Percentiles rank a stretch among this genome's conserved stretches.
These are phyloP conservation scores for Neodontobutis hainanensis DNA, from an alignment of 2,113 vertebrate species.

Conservation along the genomic window DNA sequence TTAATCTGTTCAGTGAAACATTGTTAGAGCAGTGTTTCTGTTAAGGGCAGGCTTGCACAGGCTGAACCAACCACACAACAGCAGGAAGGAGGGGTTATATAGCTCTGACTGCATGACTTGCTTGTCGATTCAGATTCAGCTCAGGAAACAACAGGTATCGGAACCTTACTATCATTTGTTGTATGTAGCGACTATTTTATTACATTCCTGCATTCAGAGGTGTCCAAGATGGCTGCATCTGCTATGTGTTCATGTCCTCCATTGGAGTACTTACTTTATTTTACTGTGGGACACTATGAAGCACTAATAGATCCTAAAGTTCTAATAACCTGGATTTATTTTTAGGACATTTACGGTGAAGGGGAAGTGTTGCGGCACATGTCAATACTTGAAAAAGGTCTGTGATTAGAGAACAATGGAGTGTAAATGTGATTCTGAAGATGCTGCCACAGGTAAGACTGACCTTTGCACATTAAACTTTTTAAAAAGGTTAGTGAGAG, in stretches of 20 bases:
- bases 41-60: conserved; percentile 42
- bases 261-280: not conserved
- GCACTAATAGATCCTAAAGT: no score
- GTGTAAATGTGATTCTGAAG: conserved; percentile 62
- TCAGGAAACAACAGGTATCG: conserved; percentile 23
- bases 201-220: not conserved
- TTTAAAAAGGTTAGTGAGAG: no score
- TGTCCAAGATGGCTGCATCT: no score
- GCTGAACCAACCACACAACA: conserved; percentile 4
- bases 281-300: not conserved
- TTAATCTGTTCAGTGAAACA: not conserved
- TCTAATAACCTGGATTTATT: not conserved
- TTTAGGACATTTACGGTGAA: conserved; percentile 22
- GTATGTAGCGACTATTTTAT: not conserved
- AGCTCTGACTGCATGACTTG: conserved; percentile 17
- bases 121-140: not conserved
- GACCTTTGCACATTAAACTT: no score
- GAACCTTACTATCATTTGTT: not conserved
- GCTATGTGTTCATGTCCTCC: no score
- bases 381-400: not conserved
- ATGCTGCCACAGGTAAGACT: conserved; percentile 49
- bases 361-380: not conserved
- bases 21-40: conserved; percentile 21
- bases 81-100: conserved; percentile 32
- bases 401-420: conserved; percentile 54